Conservation (phyloP, 2,797 vertebrate species). For the Avahi laniger region DNA sequence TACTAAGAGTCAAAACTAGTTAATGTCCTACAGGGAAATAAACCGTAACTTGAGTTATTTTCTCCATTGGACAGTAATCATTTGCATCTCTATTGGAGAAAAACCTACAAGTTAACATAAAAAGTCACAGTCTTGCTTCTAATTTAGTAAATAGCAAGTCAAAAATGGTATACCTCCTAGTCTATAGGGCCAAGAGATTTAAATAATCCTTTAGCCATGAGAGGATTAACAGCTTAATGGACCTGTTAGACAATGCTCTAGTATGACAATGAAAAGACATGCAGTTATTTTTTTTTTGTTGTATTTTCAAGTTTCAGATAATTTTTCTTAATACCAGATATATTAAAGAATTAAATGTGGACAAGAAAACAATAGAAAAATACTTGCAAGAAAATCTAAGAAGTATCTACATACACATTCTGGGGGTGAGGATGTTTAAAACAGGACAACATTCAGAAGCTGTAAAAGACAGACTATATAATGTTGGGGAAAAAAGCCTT, state of each 20-base stretch:
- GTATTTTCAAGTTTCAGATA: conserved; percentile 10
- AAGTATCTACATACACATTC: neutral
- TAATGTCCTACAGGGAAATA: neutral
- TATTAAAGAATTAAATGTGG: neutral
- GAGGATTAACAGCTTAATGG: neutral
- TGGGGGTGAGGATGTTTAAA: neutral
- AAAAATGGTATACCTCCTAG: neutral
- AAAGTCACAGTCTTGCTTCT: neutral
- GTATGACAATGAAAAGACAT: neutral
- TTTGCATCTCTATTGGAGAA: neutral
- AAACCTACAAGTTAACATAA: neutral
- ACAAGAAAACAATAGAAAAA: neutral
- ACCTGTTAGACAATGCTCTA: neutral
- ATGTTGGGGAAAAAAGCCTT: neutral
- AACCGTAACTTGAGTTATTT: neutral
- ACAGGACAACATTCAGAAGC: neutral
- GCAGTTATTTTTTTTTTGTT: neutral
- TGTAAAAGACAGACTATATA: neutral
- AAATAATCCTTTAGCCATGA: neutral
- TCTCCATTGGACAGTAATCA: conserved; percentile 4
- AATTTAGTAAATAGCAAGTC: neutral
- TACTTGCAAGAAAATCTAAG: neutral
- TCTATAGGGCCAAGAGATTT: neutral
- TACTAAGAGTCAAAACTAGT: neutral
- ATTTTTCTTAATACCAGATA: neutral